Evolutionary conservation across 2,888 invertebrate species (phyloP).

Genomic region (Drosophila aldrichi): DNA sequence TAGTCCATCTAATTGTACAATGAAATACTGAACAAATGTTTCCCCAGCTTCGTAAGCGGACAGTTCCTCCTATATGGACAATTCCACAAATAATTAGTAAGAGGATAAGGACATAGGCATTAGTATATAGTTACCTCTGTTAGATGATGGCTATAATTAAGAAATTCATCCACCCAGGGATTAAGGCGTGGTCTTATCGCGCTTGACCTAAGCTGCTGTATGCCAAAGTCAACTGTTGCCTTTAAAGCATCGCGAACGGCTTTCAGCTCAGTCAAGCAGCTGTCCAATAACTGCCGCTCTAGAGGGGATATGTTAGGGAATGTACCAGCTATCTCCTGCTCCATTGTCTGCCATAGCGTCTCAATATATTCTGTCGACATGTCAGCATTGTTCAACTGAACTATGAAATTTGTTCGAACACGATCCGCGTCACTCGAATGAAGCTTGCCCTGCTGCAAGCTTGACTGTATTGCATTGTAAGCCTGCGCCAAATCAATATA

Average conservation of each 20-base stretch:
- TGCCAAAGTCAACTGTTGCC: constrained; percentile 91
- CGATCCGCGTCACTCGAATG: constrained; percentile 93
- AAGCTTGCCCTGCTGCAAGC: constrained; percentile 92
- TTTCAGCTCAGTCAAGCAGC: constrained; percentile 88
- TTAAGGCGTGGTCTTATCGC: constrained; percentile 94
- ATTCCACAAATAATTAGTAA: background rate
- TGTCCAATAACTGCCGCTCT: constrained; percentile 90
- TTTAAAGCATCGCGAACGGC: constrained; percentile 85
- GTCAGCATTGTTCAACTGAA: constrained; percentile 94
- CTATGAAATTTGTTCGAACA: constrained; percentile 91
- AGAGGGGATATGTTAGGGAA: constrained; percentile 88
- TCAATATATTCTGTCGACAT: constrained; percentile 95
- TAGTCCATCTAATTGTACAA: constrained; percentile 91
- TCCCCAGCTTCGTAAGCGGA: constrained; percentile 94
- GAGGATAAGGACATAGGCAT: background rate
- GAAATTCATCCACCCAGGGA: constrained; percentile 93
- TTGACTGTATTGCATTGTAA: constrained; percentile 92
- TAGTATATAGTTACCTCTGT: constrained; percentile 88
- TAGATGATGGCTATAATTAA: constrained; percentile 91
- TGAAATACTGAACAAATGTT: constrained; percentile 93
- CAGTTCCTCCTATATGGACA: constrained; percentile 89
- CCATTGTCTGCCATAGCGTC: constrained; percentile 92
- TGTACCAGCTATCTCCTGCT: constrained; percentile 89
- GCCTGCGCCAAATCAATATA: constrained; percentile 92
- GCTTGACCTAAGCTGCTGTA: constrained; percentile 91